Evolutionary conservation across 2,113 vertebrate species (phyloP), one percentile per base, ranked within the genome.

Genomic region (Bos indicus): DNA sequence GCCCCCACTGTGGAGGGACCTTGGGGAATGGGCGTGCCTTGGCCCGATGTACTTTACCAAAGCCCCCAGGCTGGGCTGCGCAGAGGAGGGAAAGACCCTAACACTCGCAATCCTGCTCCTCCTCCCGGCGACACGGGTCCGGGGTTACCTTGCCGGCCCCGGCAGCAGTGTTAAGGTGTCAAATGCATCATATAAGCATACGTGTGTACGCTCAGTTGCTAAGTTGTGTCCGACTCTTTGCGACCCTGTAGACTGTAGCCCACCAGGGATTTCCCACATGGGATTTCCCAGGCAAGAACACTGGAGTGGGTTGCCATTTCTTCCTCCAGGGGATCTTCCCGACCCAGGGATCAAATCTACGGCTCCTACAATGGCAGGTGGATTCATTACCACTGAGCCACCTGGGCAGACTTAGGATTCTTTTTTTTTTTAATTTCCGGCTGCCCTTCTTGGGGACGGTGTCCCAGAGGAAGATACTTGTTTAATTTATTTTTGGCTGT

Each of bases 21-120:
- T 1, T 6, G 36, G 46, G 7, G 9, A 8, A 0, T 0, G 3
- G 0, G 11, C 1, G 1, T 0, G 6, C 16, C 0, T 43, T 60
- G 25, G 23, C 56, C 28, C 1, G 2, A 16, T 17, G 64, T 19
- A 30, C 57, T 77, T 43, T 25, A 17, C 26, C 90, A 5, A 40
- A 83, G 13, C 33, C 33, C 28, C 25, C 28, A 56, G 11, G 28
- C 30, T 23, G 19, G 25, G 30, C 64, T 21, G 33, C 7, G 7
- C 5, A n/a, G 46, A 7, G 64, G 28, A 19, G 54, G 4, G 6
- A 43, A 21, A 16, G 21, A 26, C 14, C 10, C 21, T 10, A 28
- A 23, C 46, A 60, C 17, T 7, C 17, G 33, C n/a, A 1, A 26
- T 14, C 26, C 6, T 52, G 56, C 11, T 26, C 40, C 67, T 77